phyloP scores from a whole-genome alignment of 2,797 vertebrate genomes.

The Geotria australis region DNA sequence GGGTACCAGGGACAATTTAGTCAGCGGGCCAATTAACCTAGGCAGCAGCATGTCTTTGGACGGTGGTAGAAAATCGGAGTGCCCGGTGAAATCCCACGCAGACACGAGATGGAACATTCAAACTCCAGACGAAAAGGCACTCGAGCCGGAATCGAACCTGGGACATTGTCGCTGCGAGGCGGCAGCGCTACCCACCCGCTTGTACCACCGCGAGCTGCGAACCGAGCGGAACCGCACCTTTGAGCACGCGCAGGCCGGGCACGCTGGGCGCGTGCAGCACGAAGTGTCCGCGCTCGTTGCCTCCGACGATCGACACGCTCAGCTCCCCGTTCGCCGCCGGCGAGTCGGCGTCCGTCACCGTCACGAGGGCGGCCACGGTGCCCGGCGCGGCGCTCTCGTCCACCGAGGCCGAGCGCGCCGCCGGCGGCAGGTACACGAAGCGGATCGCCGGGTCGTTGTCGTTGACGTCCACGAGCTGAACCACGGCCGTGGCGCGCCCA shows the following conservation, averaged over 20 bases:
- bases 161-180: no score
- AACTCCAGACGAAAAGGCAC: no score
- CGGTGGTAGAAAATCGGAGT: no score
- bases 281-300: conserved; percentile 85
- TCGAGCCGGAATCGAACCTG: no score
- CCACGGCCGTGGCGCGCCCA: conserved; percentile 46
- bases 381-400: conserved; percentile 81
- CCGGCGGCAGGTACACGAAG: conserved; percentile 78
- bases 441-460: conserved; percentile 86
- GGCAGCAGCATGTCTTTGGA: no score
- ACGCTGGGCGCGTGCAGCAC: conserved; percentile 80
- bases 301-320: conserved; percentile 66
- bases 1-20: no score
- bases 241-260: conserved; percentile 77
- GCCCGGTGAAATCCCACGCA: no score
- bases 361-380: conserved; percentile 71
- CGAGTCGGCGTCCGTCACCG: conserved; percentile 73
- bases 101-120: no score
- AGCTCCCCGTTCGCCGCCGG: conserved; percentile 69
- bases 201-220: no score
- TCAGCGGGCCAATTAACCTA: no score
- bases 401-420: conserved; percentile 70
- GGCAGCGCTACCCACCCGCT: no score
- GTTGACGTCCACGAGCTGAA: conserved; percentile 62
- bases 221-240: conserved; percentile 8